Evolutionary conservation across 2,113 vertebrate species (phyloP).

Genomic region (Lophura nycthemera): DNA sequence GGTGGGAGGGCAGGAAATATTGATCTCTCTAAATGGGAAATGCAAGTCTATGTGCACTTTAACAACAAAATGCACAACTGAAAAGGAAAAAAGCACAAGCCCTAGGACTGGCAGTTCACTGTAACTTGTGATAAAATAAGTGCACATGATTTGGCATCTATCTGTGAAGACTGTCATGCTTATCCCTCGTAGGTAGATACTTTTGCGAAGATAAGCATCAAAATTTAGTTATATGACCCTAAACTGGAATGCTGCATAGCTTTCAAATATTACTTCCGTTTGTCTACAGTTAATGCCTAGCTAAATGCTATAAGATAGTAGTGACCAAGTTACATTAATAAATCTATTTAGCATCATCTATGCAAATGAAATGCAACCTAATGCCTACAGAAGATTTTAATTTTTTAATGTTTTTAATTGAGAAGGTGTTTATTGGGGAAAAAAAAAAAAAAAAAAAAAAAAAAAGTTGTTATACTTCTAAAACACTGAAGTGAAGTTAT

Average conservation of each 20-base stretch:
- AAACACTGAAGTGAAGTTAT: slow-evolving; percentile 10
- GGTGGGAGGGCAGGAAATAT: background rate
- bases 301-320: background rate
- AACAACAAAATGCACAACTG: background rate
- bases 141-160: background rate
- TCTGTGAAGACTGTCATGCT: background rate
- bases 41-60: background rate
- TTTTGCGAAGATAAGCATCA: background rate
- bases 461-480: slow-evolving; percentile 21
- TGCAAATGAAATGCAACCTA: slow-evolving; percentile 31
- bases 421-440: slow-evolving; percentile 39
- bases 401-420: slow-evolving; percentile 56
- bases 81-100: slow-evolving; percentile 51
- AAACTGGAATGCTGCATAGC: background rate
- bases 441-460: background rate
- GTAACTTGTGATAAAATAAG: slow-evolving; percentile 9
- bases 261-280: background rate
- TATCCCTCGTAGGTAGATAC: background rate
- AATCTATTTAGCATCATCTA: slow-evolving; percentile 51
- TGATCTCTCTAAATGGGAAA: slow-evolving; percentile 48
- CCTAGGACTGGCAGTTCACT: background rate
- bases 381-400: slow-evolving; percentile 28
- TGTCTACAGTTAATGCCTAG: background rate
- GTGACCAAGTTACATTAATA: slow-evolving; percentile 43
- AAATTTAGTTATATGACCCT: background rate